Evolutionary conservation across 2,888 invertebrate species (phyloP).

Genomic region (Cheilosia urbana): DNA sequence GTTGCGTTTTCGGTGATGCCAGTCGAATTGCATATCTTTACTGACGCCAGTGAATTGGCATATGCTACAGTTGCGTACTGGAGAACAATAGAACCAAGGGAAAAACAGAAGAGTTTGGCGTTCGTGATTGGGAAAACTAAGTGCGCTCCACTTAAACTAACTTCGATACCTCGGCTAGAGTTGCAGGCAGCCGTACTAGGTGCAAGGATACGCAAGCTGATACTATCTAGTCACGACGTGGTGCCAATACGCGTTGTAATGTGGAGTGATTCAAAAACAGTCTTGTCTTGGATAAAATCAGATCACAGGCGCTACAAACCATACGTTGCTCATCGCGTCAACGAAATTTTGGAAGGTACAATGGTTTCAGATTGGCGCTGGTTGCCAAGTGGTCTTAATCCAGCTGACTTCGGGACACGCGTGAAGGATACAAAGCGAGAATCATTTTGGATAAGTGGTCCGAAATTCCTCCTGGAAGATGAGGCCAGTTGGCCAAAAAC

Average conservation of each 20-base stretch:
- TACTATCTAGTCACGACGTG: conserved; percentile 30
- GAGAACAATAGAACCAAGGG: no score
- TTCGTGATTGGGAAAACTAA: neutral
- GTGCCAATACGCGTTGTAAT: neutral
- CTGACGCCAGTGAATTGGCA: no score
- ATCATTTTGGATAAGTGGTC: conserved; percentile 46
- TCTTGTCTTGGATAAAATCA: conserved; percentile 60
- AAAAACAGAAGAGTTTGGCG: no score
- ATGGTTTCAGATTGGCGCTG: conserved; percentile 53
- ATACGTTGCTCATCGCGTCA: conserved; percentile 75
- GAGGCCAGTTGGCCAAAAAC: conserved; percentile 2
- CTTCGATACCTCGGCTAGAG: conserved; percentile 50
- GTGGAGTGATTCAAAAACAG: conserved; percentile 66
- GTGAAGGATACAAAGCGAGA: conserved; percentile 18
- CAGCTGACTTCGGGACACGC: conserved; percentile 59
- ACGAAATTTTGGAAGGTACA: conserved; percentile 47
- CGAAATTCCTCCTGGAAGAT: conserved; percentile 10
- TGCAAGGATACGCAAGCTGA: conserved; percentile 21
- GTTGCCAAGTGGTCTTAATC: conserved; percentile 43
- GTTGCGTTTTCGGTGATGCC: no score
- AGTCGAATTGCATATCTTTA: no score
- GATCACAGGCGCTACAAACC: conserved; percentile 69
- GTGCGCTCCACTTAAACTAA: conserved; percentile 33
- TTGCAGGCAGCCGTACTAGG: conserved; percentile 55
- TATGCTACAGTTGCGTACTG: no score